Evolutionary conservation across 2,888 invertebrate genomes (phyloP).

Genomic region (Ectemnius cavifrons): DNA sequence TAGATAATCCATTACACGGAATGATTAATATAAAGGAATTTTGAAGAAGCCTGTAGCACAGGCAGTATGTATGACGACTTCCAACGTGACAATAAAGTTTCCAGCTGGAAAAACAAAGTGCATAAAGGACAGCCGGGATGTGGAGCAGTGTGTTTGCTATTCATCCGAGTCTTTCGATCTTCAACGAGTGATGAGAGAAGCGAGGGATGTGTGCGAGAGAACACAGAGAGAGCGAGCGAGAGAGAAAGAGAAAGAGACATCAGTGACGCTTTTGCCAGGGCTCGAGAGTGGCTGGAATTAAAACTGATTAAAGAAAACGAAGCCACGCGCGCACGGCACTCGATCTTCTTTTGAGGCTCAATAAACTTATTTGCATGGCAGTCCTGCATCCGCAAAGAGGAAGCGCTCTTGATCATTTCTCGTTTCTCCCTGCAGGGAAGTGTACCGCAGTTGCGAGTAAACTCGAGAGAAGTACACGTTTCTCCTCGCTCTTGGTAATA

Average conservation of each 20-base stretch:
- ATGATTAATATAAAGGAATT: too few species aligned
- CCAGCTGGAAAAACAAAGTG: background rate
- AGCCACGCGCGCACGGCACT: slow-evolving; percentile 20
- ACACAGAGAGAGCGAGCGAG: background rate
- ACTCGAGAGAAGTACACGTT: background rate
- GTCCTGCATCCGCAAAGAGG: background rate
- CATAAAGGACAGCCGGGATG: background rate
- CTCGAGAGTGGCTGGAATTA: slow-evolving; percentile 30
- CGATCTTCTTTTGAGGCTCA: slow-evolving; percentile 21
- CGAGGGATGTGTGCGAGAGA: background rate
- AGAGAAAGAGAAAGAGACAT: background rate
- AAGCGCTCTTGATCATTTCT: background rate
- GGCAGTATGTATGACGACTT: too few species aligned
- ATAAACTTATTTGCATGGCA: slow-evolving; percentile 48
- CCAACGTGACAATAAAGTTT: background rate
- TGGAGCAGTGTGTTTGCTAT: background rate
- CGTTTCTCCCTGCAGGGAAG: background rate
- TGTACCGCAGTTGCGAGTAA: background rate
- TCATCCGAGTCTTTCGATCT: too few species aligned
- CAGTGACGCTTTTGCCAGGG: background rate
- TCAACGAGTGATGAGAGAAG: background rate
- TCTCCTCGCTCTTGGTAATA: background rate
- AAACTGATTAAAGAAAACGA: slow-evolving; percentile 46
- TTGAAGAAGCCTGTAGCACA: too few species aligned
- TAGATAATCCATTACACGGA: too few species aligned